Evolutionary conservation across 2,113 vertebrate genomes (phyloP).

Genomic region (Elephantulus edwardii): DNA sequence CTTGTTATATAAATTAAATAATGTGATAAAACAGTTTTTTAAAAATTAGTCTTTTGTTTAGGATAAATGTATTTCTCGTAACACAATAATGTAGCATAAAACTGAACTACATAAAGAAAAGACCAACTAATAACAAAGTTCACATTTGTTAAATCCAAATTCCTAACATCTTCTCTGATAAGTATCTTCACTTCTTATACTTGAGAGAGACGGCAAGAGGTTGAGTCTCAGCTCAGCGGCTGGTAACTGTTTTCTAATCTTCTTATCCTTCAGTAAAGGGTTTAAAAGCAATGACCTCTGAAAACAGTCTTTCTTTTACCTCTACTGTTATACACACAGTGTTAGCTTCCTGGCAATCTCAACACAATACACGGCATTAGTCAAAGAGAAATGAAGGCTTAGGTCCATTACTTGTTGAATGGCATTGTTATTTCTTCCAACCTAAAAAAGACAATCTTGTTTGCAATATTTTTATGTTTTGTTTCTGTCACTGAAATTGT

Average conservation of each 20-base stretch:
- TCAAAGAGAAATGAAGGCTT: slow-evolving; percentile 1
- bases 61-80: not conserved
- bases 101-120: not conserved
- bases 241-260: not conserved
- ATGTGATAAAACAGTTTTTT: not conserved
- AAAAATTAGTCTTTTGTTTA: not conserved
- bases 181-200: not conserved
- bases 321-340: not conserved
- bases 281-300: not conserved
- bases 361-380: not conserved
- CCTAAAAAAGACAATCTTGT: not conserved
- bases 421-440: not conserved
- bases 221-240: not conserved
- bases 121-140: not conserved
- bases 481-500: not conserved
- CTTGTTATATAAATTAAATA: not conserved
- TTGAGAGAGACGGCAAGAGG: not conserved
- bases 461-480: not conserved
- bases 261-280: not conserved
- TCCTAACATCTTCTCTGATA: not conserved
- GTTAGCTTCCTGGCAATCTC: not conserved
- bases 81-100: not conserved
- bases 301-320: not conserved
- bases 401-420: not conserved
- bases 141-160: not conserved